phyloP scores from a whole-genome alignment of 2,113 vertebrate genomes.

The Pseudolaguvia tuberculata region DNA sequence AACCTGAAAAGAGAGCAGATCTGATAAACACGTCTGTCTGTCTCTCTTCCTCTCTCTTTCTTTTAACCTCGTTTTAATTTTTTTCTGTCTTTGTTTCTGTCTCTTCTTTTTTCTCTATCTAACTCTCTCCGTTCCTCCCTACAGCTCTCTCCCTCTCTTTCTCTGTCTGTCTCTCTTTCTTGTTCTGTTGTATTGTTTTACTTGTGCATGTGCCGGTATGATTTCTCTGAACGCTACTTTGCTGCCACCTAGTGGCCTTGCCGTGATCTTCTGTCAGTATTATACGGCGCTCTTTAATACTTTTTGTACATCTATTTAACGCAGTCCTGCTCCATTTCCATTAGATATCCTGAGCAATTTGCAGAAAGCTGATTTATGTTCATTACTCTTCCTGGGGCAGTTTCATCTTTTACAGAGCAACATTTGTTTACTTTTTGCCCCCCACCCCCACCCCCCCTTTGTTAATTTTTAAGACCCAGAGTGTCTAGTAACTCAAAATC shows the following conservation, averaged over 20 bases:
- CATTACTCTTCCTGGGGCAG: conserved; percentile 19
- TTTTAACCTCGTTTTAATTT: conserved; percentile 45
- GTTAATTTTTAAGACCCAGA: not conserved
- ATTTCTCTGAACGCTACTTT: conserved; percentile 42
- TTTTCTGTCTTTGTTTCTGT: conserved; percentile 14
- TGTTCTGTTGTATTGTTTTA: conserved; percentile 35
- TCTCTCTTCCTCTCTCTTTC: conserved; percentile 40
- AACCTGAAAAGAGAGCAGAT: too few species aligned
- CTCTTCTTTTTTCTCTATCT: not conserved
- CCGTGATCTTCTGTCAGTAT: conserved; percentile 18
- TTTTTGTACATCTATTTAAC: conserved; percentile 24
- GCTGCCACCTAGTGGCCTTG: conserved; percentile 21
- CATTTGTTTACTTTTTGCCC: not conserved
- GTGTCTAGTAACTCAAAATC: not conserved
- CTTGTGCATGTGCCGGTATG: conserved; percentile 57
- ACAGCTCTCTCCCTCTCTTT: not conserved
- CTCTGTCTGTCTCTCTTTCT: not conserved
- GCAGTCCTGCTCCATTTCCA: conserved; percentile 34
- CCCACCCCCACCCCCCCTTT: too few species aligned
- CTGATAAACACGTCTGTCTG: not conserved
- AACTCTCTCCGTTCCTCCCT: not conserved
- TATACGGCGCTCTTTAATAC: conserved; percentile 4
- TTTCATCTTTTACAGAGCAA: not conserved
- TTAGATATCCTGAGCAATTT: not conserved
- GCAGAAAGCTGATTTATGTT: not conserved